phyloP scores from a whole-genome alignment of 2,888 invertebrate genomes.

The Trissolcus brochymenae region DNA sequence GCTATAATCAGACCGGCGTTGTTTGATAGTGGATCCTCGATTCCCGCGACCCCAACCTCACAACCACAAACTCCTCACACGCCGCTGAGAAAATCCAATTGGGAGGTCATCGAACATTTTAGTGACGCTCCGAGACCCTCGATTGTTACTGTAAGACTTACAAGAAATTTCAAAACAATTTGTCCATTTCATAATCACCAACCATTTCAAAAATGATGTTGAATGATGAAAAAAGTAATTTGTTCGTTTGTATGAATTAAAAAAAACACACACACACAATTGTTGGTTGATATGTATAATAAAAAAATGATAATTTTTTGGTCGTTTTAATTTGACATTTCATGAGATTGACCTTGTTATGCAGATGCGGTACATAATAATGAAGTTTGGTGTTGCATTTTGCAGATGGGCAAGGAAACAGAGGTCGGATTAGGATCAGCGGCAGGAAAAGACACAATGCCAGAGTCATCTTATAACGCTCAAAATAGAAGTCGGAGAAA shows the following conservation, averaged over 20 bases:
- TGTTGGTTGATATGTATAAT: neutral
- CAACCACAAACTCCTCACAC: constrained; percentile 78
- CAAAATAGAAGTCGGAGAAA: constrained; percentile 56
- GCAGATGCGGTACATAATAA: constrained; percentile 4
- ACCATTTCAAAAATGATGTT: neutral
- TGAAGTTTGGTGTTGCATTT: constrained; percentile 7
- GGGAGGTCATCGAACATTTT: constrained; percentile 94
- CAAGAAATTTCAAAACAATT: neutral
- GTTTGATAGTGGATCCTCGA: constrained; percentile 72
- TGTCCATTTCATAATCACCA: too few species aligned
- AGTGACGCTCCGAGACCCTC: constrained; percentile 81
- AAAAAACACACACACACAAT: too few species aligned
- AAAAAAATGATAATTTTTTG: neutral
- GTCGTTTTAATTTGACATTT: too few species aligned
- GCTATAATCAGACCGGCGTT: constrained; percentile 75
- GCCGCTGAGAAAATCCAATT: constrained; percentile 88
- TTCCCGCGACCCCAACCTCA: constrained; percentile 72
- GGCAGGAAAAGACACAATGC: constrained; percentile 61
- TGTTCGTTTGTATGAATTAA: too few species aligned
- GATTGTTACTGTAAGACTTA: constrained; percentile 80
- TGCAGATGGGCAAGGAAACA: constrained; percentile 68
- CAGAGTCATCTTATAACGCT: constrained; percentile 62
- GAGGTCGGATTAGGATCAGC: constrained; percentile 66
- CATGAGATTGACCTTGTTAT: neutral
- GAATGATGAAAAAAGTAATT: neutral